Base-by-base conservation (phyloP, 92 coral and sea anemone species). In the Umimayanthus kanabou region DNA sequence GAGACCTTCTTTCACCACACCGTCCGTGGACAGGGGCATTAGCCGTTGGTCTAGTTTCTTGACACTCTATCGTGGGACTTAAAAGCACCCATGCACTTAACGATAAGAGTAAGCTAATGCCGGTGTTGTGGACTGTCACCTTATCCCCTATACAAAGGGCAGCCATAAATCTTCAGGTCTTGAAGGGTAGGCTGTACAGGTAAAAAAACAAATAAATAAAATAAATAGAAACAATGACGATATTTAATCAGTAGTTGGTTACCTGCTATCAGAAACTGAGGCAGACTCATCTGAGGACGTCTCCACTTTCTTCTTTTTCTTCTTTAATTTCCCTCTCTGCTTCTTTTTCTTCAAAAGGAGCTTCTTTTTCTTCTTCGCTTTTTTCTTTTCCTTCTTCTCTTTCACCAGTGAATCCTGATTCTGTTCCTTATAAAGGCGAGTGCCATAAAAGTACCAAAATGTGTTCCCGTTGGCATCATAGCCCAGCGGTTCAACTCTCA, bases 361-460 rank as follows among this genome's bases (percentile, higher is more conserved):
- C 65, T 85, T 88, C 90, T 95, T 93, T 40, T 90, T 96, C 91
- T 93, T 95, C 73, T 91, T 95, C 18, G 81, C 85, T 73, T 88
- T 89, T 49, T 90, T 92, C 86, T 95, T 96, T 39, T 93, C 91
- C 73, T 84, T 92, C 83, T 92, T 93, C 70, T 91, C 97, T 30
- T 88, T 88, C 47, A 80, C 89, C 30, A 70, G 75, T 10, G 87
- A 87, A 23, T 84, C 88, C 23, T 75, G 82, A 26, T 93, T 92
- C 71, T 90, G 88, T 71, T 96, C 99, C 55, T 93, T 93, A 75
- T 96, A 96, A 76, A 96, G 89, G 26, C 99, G 92, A 25, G 99
- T 96, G 39, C 99, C 99, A 61, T 95, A 96, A 79, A 96, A 96
- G 73, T 96, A 96, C 99, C 99, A 96, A 86, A 90, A 96, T 20